Evolutionary conservation across 1,140 invertebrate genomes (phyloP).

Genomic region (Neotoxoptera formosana): DNA sequence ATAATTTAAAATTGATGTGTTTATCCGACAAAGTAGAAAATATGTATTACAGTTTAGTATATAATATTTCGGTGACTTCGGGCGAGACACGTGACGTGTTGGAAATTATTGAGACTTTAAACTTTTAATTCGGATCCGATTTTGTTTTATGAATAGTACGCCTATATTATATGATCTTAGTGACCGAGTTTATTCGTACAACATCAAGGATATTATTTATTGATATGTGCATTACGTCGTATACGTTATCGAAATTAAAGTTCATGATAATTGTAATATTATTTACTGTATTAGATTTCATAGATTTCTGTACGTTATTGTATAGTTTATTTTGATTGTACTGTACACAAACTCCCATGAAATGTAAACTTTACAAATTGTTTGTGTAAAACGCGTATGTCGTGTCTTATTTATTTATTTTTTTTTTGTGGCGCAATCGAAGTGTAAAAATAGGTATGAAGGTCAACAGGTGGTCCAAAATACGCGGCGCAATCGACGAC

Average conservation of each 20-base stretch:
- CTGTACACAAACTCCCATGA: not conserved
- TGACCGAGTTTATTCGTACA: not conserved
- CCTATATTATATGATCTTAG: not conserved
- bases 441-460: not conserved
- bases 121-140: too few relatives aligned
- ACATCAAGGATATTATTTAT: not conserved
- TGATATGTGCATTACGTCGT: not conserved
- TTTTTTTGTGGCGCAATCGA: not conserved
- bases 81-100: too few relatives aligned
- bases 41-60: not conserved
- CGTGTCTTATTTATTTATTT: not conserved
- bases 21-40: not conserved
- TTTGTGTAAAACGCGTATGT: not conserved
- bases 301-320: rapidly evolving
- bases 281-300: not conserved
- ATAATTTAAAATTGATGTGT: not conserved
- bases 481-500: not conserved
- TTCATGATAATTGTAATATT: not conserved
- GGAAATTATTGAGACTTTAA: too few relatives aligned
- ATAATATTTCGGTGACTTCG: too few relatives aligned
- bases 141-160: not conserved
- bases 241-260: not conserved
- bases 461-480: not conserved
- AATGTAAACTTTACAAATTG: not conserved
- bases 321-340: not conserved